A percentile compares a stretch with the other conserved stretches of the same genome.
Evolutionary conservation across 2,113 vertebrate genomes (phyloP).

Genomic region (Dipodomys merriami): DNA sequence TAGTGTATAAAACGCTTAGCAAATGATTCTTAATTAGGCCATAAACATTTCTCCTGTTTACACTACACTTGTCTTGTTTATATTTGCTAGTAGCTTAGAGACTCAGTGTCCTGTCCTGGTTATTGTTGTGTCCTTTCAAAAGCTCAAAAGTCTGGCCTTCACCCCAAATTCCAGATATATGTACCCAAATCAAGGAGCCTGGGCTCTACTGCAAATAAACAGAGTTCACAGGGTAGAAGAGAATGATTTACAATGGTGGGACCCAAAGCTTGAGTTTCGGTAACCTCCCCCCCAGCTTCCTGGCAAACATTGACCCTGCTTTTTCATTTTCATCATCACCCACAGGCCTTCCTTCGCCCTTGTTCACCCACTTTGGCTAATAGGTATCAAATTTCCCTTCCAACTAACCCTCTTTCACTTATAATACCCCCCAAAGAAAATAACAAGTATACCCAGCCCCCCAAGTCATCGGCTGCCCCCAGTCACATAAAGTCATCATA

Average conservation of each 20-base stretch:
- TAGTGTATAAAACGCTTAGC: constrained; percentile 29
- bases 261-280: constrained; percentile 53
- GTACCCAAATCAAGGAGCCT: background rate
- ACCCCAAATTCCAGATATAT: background rate
- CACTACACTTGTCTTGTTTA: background rate
- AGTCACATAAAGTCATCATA: background rate
- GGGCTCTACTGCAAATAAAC: background rate
- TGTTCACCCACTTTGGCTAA: constrained; percentile 46
- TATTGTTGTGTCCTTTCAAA: background rate
- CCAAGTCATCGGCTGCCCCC: background rate
- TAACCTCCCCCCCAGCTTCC: constrained; percentile 56
- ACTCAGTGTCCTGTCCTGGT: background rate
- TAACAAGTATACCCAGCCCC: background rate
- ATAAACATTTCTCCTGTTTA: background rate
- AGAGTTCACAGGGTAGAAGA: background rate
- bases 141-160: background rate
- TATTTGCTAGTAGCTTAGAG: constrained; percentile 8
- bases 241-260: constrained; percentile 15
- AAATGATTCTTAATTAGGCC: constrained; percentile 46
- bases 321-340: constrained; percentile 68
- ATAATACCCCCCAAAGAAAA: constrained; percentile 1
- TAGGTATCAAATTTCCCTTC: constrained; percentile 41
- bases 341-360: constrained; percentile 43
- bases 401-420: constrained; percentile 32
- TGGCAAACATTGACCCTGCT: constrained; percentile 58